phyloP scores from a whole-genome alignment of 2,888 invertebrate species.

The Keiferia lycopersicella region DNA sequence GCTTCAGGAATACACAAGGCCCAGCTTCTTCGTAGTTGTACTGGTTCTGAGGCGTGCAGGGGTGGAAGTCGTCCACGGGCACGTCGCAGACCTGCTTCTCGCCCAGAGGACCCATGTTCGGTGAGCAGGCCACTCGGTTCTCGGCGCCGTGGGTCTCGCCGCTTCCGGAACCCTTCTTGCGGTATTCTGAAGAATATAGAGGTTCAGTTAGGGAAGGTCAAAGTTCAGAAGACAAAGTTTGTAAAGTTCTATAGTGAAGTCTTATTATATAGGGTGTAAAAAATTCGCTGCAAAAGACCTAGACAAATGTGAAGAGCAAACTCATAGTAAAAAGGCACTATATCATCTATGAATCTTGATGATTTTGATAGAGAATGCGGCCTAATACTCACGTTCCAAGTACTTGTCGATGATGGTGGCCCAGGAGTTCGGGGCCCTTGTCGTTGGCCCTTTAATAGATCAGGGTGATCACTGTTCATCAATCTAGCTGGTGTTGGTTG shows the following conservation, averaged over 20 bases:
- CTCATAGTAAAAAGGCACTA: too few relatives aligned
- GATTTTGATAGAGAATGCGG: too few relatives aligned
- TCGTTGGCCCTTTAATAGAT: slow-evolving; percentile 94
- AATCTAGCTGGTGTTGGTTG: too few relatives aligned
- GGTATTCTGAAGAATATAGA: slow-evolving; percentile 58
- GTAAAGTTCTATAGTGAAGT: too few relatives aligned
- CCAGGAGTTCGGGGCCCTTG: slow-evolving; percentile 90
- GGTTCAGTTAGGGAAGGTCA: background rate
- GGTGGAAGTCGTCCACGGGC: slow-evolving; percentile 85
- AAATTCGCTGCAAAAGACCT: too few relatives aligned
- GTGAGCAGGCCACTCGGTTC: slow-evolving; percentile 84
- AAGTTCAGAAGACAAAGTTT: too few relatives aligned
- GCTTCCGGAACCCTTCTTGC: slow-evolving; percentile 73
- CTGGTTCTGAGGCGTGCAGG: slow-evolving; percentile 88
- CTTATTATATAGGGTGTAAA: too few relatives aligned
- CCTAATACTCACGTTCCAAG: slow-evolving; percentile 83
- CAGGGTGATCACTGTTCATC: slow-evolving; percentile 91
- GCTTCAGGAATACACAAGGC: slow-evolving; percentile 97
- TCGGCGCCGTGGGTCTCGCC: slow-evolving; percentile 75
- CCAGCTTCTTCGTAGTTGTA: slow-evolving; percentile 93
- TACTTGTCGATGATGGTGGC: slow-evolving; percentile 88
- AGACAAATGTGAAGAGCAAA: too few relatives aligned
- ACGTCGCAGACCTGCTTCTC: slow-evolving; percentile 92
- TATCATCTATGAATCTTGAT: too few relatives aligned
- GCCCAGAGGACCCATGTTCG: slow-evolving; percentile 81